These are phyloP conservation scores for Eupithecia exiguata DNA, from an alignment of 2,888 invertebrate genomes.

Conservation along the genomic window DNA sequence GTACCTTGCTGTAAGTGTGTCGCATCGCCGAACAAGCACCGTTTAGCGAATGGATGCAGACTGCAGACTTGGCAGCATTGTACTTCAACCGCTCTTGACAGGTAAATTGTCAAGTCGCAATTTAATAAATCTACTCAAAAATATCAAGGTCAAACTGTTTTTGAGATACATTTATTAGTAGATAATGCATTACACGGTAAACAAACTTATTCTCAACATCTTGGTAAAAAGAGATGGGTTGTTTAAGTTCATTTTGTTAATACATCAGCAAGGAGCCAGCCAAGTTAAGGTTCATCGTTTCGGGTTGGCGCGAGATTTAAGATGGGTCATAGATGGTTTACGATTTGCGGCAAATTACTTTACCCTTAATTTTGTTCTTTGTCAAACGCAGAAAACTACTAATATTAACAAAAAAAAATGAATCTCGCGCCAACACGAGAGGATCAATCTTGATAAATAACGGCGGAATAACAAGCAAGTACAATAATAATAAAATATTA, in stretches of 20 bases:
- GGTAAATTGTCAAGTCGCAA: conserved; percentile 45
- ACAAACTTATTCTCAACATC: not conserved
- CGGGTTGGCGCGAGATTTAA: no score
- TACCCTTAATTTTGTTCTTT: no score
- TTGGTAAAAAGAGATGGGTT: not conserved
- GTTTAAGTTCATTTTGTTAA: not conserved
- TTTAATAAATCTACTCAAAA: conserved; percentile 18
- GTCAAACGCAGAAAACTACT: no score
- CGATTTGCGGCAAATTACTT: no score
- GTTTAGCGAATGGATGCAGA: conserved; percentile 10
- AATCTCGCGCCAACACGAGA: no score
- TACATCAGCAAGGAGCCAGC: conserved; percentile 40
- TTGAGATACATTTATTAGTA: conserved; percentile 15
- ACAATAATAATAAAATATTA: conserved; percentile 64
- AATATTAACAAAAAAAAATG: no score
- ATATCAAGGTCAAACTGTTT: conserved; percentile 4
- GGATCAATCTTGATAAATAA: conserved; percentile 48
- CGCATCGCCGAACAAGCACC: conserved; percentile 18
- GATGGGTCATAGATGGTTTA: no score
- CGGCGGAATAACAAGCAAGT: conserved; percentile 73
- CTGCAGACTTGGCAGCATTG: conserved; percentile 19
- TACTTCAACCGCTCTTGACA: conserved; percentile 20
- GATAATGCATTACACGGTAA: conserved; percentile 1
- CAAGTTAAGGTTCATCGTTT: conserved; percentile 32
- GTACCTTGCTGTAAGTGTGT: conserved; percentile 2